These are phyloP conservation scores for Nesidiocoris tenuis DNA, from an alignment of 2,888 invertebrate species.

Conservation along the genomic window DNA sequence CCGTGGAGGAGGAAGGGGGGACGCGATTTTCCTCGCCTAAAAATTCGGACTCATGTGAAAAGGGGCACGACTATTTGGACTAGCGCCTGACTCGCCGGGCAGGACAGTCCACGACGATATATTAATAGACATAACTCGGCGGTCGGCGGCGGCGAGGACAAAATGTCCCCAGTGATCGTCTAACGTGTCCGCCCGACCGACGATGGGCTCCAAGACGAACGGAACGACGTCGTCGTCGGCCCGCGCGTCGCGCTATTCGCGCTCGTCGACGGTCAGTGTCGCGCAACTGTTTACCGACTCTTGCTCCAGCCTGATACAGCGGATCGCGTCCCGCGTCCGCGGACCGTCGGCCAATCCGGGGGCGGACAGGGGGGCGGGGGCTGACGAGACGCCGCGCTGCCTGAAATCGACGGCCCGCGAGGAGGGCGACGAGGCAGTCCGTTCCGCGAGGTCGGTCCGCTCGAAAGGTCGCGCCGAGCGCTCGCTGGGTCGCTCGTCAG, in stretches of 20 bases:
- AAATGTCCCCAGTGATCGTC: background rate
- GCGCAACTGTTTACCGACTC: conserved; percentile 83
- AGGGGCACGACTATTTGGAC: conserved; percentile 33
- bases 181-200: background rate
- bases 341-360: conserved; percentile 66
- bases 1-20: too few relatives aligned
- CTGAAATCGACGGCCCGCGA: conserved; percentile 50
- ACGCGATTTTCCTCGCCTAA: too few relatives aligned
- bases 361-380: conserved; percentile 34
- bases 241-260: conserved; percentile 60
- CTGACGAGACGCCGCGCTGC: conserved; percentile 55
- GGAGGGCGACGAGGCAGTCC: conserved; percentile 26
- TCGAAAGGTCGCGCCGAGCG: conserved; percentile 38
- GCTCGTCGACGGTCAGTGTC: conserved; percentile 78
- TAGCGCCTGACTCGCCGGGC: conserved; percentile 33
- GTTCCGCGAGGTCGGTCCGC: conserved; percentile 39
- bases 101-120: conserved; percentile 11
- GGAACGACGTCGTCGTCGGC: conserved; percentile 44
- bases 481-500: conserved; percentile 41
- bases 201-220: conserved; percentile 41
- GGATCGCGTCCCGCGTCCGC: conserved; percentile 70
- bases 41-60: too few relatives aligned
- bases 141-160: conserved; percentile 18
- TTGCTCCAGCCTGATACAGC: conserved; percentile 79
- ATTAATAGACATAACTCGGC: conserved; percentile 34